Conservation (phyloP, 2,113 vertebrate species). For the Pelodiscus sinensis region DNA sequence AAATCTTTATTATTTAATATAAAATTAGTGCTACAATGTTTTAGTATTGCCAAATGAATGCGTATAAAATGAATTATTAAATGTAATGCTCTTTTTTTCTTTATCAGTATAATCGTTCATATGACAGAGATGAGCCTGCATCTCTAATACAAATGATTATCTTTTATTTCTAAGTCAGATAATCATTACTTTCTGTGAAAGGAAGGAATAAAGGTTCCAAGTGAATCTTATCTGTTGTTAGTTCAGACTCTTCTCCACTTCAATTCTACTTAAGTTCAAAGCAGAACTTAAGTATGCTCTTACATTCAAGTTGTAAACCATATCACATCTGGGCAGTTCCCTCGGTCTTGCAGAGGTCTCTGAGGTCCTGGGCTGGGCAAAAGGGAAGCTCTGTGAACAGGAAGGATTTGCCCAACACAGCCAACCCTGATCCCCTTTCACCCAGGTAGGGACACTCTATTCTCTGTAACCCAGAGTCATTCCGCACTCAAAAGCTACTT, state of each 20-base stretch:
- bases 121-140: background rate
- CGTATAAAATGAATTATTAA: background rate
- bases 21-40: background rate
- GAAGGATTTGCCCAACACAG: background rate
- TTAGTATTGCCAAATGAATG: conserved; percentile 27
- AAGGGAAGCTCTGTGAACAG: background rate
- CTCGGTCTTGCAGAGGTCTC: background rate
- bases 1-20: conserved; percentile 40
- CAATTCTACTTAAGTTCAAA: background rate
- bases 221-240: background rate
- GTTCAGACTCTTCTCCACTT: background rate
- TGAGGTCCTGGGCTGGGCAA: background rate
- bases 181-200: too few species aligned
- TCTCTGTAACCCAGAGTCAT: background rate
- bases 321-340: fast-evolving
- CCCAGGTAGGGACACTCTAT: background rate
- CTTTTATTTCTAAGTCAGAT: too few species aligned
- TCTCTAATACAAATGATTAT: conserved; percentile 10
- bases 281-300: background rate
- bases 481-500: background rate
- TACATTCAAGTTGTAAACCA: background rate
- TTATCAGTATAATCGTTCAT: background rate
- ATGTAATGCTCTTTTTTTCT: background rate
- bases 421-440: background rate
- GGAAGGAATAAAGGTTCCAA: background rate